These are phyloP conservation scores for Portevinia maculata DNA, from an alignment of 2,888 invertebrate species.

Conservation along the genomic window DNA sequence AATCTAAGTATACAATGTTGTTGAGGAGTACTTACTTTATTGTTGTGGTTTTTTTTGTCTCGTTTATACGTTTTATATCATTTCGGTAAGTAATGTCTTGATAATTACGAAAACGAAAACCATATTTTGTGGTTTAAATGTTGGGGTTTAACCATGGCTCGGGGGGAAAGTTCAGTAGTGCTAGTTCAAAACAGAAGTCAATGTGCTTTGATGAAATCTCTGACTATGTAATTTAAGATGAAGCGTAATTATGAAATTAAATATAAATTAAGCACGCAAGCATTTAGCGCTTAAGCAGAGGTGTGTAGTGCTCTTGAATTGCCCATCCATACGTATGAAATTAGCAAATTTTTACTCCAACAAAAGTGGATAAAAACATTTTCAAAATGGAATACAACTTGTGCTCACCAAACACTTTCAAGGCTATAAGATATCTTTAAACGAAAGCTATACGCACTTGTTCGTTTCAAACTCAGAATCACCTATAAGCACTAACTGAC, in stretches of 20 bases:
- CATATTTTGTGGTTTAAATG: background rate
- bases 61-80: background rate
- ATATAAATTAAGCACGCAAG: too few relatives aligned
- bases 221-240: background rate
- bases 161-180: background rate
- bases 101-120: constrained; percentile 4
- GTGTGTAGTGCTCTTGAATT: too few relatives aligned
- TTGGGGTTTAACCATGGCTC: background rate
- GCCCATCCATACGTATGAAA: too few relatives aligned
- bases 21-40: background rate
- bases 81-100: constrained; percentile 2
- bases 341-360: too few relatives aligned
- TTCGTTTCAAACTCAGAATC: too few relatives aligned
- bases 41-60: background rate
- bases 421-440: too few relatives aligned
- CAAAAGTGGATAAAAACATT: too few relatives aligned
- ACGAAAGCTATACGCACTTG: too few relatives aligned
- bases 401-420: too few relatives aligned
- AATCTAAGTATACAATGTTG: background rate
- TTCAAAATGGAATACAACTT: too few relatives aligned
- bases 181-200: background rate
- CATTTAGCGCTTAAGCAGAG: too few relatives aligned
- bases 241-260: background rate
- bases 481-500: too few relatives aligned
- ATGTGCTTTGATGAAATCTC: background rate